Percentiles rank a stretch among this genome's conserved stretches.
Evolutionary conservation across 2,113 vertebrate genomes (phyloP).

Genomic region (Nothocercus nigrocapillus): DNA sequence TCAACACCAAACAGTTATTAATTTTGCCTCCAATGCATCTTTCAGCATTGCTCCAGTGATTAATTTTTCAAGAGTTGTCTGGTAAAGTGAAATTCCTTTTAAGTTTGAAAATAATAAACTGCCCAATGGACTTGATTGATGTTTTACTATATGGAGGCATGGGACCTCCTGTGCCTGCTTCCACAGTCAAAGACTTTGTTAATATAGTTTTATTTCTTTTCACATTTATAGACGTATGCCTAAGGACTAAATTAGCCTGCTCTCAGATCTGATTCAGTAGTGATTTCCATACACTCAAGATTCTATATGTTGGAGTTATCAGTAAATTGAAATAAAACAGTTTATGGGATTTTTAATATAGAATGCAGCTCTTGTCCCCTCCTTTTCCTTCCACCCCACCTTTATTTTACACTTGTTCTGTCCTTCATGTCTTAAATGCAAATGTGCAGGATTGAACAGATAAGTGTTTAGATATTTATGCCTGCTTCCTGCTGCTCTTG

Average conservation of each 20-base stretch:
- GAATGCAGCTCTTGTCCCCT: background rate
- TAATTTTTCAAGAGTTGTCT: background rate
- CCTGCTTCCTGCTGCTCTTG: background rate
- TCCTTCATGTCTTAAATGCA: background rate
- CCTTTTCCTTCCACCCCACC: background rate
- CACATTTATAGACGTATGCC: background rate
- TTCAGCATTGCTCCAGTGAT: background rate
- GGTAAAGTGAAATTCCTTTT: background rate
- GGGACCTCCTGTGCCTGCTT: background rate
- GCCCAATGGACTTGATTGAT: background rate
- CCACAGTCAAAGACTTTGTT: background rate
- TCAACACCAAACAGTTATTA: background rate
- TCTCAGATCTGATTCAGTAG: background rate
- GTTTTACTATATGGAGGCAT: background rate
- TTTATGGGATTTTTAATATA: background rate
- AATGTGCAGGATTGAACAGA: background rate
- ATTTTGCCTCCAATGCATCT: background rate
- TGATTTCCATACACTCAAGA: background rate
- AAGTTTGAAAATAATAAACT: background rate
- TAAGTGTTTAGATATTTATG: background rate
- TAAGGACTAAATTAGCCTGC: background rate
- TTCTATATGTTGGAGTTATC: background rate
- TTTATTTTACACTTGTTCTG: background rate
- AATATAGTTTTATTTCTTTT: background rate
- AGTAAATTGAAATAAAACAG: background rate